A percentile compares a stretch with the other conserved stretches of the same genome.
Conservation (phyloP, 2,797 vertebrate species). For the Cryptoprocta ferox region DNA sequence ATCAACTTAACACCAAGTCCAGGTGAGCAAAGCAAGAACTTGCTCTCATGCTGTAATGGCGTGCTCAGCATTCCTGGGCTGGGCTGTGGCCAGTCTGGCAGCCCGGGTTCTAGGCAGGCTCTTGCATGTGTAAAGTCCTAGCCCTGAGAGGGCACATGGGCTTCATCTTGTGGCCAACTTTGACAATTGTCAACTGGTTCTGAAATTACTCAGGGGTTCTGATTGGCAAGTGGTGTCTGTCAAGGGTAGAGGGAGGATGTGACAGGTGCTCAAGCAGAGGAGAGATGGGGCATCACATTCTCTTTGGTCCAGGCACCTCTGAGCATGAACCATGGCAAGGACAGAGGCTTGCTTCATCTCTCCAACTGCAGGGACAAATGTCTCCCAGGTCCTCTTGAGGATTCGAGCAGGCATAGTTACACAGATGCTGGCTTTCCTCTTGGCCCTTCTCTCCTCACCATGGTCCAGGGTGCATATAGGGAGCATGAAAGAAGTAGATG, state of each 20-base stretch:
- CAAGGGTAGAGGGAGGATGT: no score
- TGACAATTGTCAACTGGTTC: neutral
- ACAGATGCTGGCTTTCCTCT: neutral
- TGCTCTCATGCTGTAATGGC: accelerated
- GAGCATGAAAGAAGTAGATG: neutral
- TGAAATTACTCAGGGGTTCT: neutral
- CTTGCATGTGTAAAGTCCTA: neutral
- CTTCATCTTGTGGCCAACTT: neutral
- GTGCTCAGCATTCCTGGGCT: neutral
- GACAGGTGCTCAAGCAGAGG: neutral
- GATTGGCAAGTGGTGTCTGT: neutral
- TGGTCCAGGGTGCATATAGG: neutral
- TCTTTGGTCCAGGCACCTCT: neutral
- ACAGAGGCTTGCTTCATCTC: neutral
- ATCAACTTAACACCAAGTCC: neutral
- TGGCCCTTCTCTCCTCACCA: neutral
- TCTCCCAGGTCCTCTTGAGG: neutral
- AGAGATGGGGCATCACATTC: no score
- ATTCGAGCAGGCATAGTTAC: neutral
- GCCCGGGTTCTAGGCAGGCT: neutral
- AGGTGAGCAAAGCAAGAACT: neutral
- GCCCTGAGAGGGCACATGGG: neutral
- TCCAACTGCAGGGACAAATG: neutral
- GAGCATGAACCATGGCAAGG: neutral
- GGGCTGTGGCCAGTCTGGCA: neutral